Conservation (phyloP, 2,888 invertebrate species). For the Amblyteles armatorius region DNA sequence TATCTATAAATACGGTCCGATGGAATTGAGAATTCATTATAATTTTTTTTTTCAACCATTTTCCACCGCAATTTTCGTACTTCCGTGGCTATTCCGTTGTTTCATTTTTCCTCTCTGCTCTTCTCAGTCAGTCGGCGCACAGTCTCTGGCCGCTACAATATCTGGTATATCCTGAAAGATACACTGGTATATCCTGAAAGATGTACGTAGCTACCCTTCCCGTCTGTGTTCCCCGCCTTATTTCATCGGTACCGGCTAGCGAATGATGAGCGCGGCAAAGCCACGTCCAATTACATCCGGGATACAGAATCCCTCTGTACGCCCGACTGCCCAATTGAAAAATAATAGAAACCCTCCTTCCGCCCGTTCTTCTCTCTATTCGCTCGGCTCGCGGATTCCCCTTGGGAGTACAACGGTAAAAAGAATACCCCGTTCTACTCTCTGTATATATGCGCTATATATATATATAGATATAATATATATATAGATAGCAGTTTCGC, state of each 20-base stretch:
- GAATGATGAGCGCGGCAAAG: slow-evolving; percentile 72
- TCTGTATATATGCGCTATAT: too few relatives aligned
- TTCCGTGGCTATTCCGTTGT: slow-evolving; percentile 63
- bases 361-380: slow-evolving; percentile 67
- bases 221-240: slow-evolving; percentile 70
- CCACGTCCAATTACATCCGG: slow-evolving; percentile 82
- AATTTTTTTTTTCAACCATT: slow-evolving; percentile 33
- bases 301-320: slow-evolving; percentile 79
- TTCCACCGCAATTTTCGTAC: slow-evolving; percentile 55
- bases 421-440: slow-evolving; percentile 50
- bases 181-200: slow-evolving; percentile 31
- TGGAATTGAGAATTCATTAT: neutral
- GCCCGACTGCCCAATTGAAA: slow-evolving; percentile 82
- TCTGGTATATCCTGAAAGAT: slow-evolving; percentile 35
- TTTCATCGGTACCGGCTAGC: slow-evolving; percentile 73
- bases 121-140: slow-evolving; percentile 14
- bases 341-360: slow-evolving; percentile 81
- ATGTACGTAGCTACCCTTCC: slow-evolving; percentile 46
- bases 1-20: neutral
- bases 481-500: slow-evolving; percentile 38
- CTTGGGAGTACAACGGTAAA: slow-evolving; percentile 66
- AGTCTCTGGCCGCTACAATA: slow-evolving; percentile 45
- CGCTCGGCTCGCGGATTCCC: slow-evolving; percentile 72
- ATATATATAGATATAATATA: too few relatives aligned
- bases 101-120: slow-evolving; percentile 63